Percentiles rank a stretch among this genome's conserved stretches.
Conservation (phyloP, 1,140 invertebrate species). For the Popillia japonica region DNA sequence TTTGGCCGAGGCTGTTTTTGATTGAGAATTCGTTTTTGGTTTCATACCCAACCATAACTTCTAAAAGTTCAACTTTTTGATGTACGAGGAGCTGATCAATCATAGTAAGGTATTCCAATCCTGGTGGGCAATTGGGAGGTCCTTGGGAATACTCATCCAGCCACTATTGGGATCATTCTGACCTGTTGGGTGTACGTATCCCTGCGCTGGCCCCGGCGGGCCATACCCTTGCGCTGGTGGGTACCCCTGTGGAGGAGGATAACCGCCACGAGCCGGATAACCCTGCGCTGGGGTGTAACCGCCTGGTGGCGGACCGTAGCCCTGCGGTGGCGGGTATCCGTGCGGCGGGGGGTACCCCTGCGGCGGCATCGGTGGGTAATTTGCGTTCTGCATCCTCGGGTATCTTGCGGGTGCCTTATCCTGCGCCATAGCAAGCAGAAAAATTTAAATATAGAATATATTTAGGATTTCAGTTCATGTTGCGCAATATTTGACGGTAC, state of each 20-base stretch:
- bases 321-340: constrained; percentile 35
- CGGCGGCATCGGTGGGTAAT: constrained; percentile 46
- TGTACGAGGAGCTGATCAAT: constrained; percentile 89
- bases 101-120: constrained; percentile 91
- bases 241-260: constrained; percentile 24
- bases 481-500: constrained; percentile 9
- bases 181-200: constrained; percentile 33
- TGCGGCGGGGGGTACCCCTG: constrained; percentile 47
- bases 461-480: background rate
- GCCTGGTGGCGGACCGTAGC: too few relatives aligned
- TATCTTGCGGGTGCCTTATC: constrained; percentile 37
- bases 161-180: constrained; percentile 61
- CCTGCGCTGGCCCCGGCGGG: too few relatives aligned
- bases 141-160: constrained; percentile 82
- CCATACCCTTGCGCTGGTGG: constrained; percentile 45
- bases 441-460: constrained; percentile 24
- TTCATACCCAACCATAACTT: constrained; percentile 85
- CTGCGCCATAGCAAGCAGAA: background rate
- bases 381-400: background rate
- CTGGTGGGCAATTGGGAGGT: constrained; percentile 83
- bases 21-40: constrained; percentile 90
- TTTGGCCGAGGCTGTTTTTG: constrained; percentile 79
- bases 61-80: constrained; percentile 86
- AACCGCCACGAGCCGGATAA: too few relatives aligned
- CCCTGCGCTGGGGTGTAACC: constrained; percentile 40